Conservation (phyloP, 1,140 invertebrate genomes). For the Antheraea mylitta region DNA sequence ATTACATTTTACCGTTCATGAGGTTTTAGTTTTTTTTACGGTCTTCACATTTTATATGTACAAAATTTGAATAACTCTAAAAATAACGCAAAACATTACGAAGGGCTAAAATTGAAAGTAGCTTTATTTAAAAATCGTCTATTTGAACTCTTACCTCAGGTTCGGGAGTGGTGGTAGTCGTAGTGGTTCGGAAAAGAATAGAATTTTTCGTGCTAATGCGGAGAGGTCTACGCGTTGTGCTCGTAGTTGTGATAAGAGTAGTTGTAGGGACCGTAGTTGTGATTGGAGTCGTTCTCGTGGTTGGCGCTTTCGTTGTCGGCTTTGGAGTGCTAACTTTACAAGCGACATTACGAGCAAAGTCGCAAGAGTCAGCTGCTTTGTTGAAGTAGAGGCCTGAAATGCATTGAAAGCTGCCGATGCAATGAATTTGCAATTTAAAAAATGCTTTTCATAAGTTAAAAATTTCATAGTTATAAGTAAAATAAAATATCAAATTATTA, state of each 20-base stretch:
- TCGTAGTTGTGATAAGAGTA: constrained; percentile 68
- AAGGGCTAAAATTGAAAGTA: too few relatives aligned
- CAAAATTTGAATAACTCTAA: too few relatives aligned
- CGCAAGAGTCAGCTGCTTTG: constrained; percentile 94
- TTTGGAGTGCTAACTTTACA: constrained; percentile 81
- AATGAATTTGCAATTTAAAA: too few relatives aligned
- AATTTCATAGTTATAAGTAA: too few relatives aligned
- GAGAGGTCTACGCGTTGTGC: constrained; percentile 68
- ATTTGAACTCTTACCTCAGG: constrained; percentile 51
- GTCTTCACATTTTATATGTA: too few relatives aligned
- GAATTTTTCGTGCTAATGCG: constrained; percentile 62
- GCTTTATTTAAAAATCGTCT: too few relatives aligned
- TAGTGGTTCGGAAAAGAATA: constrained; percentile 61
- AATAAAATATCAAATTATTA: too few relatives aligned
- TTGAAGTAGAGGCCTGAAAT: constrained; percentile 91
- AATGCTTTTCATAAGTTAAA: neutral
- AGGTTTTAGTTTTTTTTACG: too few relatives aligned
- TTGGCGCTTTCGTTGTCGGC: constrained; percentile 74
- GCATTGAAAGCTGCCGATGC: neutral
- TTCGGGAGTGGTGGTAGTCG: constrained; percentile 71
- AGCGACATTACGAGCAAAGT: constrained; percentile 92
- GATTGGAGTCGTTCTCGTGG: constrained; percentile 71
- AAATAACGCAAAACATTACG: too few relatives aligned
- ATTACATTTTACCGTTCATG: too few relatives aligned
- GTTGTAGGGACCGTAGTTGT: constrained; percentile 75